Percentiles rank a stretch among this genome's conserved stretches.
Conservation (phyloP, 2,888 invertebrate genomes). For the Apodemia mormo region DNA sequence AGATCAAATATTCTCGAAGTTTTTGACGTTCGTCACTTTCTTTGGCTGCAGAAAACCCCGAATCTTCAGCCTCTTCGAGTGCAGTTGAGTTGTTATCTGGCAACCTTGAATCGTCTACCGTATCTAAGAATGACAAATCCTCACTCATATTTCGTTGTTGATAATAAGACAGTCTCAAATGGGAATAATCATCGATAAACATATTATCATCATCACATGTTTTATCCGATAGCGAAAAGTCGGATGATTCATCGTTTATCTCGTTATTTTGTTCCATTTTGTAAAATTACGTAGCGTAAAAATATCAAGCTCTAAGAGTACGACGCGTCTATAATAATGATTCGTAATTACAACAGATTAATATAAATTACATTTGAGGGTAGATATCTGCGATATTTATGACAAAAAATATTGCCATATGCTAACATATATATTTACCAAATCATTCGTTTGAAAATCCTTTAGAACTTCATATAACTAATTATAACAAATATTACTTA, state of each 20-base stretch:
- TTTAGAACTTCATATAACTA: no score
- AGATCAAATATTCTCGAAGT: conserved; percentile 47
- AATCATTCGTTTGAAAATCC: background rate
- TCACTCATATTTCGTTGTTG: conserved; percentile 34
- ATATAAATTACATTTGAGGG: background rate
- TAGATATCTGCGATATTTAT: background rate
- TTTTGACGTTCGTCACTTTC: conserved; percentile 40
- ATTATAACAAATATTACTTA: no score
- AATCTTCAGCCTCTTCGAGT: background rate
- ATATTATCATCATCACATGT: conserved; percentile 30
- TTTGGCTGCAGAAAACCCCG: no score
- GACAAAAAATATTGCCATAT: background rate
- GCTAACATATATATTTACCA: background rate
- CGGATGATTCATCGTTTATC: conserved; percentile 28
- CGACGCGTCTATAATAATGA: background rate
- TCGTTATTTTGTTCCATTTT: conserved; percentile 29
- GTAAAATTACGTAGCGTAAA: background rate
- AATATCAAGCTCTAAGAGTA: background rate
- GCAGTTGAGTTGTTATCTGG: conserved; percentile 31
- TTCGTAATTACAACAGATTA: background rate
- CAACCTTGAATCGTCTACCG: conserved; percentile 30
- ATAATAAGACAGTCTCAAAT: conserved; percentile 59
- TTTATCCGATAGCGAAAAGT: conserved; percentile 25
- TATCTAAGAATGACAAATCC: conserved; percentile 24
- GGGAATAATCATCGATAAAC: conserved; percentile 60